Evolutionary conservation across 92 coral and sea anemone genomes (phyloP).

Genomic region (Heteractis magnifica): DNA sequence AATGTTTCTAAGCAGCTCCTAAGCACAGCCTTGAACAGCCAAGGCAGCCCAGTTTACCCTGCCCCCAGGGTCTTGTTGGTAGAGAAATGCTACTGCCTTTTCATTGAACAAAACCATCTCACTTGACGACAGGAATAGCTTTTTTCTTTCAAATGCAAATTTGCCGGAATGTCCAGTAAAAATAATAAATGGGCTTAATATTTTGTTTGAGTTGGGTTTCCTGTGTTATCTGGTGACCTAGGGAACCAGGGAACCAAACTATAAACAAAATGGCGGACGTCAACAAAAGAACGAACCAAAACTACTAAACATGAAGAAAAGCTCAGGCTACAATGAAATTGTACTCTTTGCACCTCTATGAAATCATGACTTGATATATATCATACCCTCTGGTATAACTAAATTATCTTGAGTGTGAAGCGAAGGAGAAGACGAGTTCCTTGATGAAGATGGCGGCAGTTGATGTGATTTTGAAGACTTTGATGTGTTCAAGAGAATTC

Average conservation of each 20-base stretch:
- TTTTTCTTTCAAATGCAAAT: too few species aligned
- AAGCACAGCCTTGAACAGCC: too few species aligned
- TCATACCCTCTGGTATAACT: not conserved
- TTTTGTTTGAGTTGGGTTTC: not conserved
- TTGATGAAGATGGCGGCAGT: slow-evolving; percentile 55
- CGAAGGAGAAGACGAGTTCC: too few species aligned
- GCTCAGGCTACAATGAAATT: not conserved
- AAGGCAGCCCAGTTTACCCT: too few species aligned
- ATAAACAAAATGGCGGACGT: slow-evolving; percentile 44
- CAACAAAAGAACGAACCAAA: not conserved
- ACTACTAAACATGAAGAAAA: not conserved
- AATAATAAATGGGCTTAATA: too few species aligned
- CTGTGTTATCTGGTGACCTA: slow-evolving; percentile 17
- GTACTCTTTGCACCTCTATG: not conserved
- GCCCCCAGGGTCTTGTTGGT: too few species aligned
- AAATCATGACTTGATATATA: not conserved
- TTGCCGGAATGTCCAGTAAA: too few species aligned
- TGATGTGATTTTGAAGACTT: slow-evolving; percentile 76
- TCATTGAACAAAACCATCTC: too few species aligned
- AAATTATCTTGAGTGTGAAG: not conserved
- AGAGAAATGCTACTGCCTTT: too few species aligned
- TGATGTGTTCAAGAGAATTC: slow-evolving; percentile 82
- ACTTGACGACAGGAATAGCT: too few species aligned
- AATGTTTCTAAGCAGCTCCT: too few species aligned
- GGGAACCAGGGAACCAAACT: slow-evolving; percentile 34